Evolutionary conservation across 2,797 vertebrate genomes (phyloP).

Genomic region (Chelon labrosus): DNA sequence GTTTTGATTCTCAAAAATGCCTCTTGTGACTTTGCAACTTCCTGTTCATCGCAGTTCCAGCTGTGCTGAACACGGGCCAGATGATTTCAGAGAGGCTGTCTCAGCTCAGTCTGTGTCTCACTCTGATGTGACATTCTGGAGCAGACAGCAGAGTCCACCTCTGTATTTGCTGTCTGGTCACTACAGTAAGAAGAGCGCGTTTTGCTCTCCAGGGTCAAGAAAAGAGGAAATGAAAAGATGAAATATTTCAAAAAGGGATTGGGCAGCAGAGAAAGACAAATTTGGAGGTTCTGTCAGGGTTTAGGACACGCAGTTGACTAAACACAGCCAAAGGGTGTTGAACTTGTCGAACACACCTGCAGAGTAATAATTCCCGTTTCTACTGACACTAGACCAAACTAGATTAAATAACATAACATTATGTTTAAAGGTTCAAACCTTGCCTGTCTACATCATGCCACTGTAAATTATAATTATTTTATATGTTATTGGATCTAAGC

Average conservation of each 20-base stretch:
- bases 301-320: not conserved
- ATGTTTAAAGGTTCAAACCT: not conserved
- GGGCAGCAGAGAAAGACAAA: not conserved
- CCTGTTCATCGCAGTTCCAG: constrained; percentile 54
- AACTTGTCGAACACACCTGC: not conserved
- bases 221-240: constrained; percentile 39
- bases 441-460: not conserved
- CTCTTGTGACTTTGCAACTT: constrained; percentile 56
- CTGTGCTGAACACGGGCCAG: constrained; percentile 64
- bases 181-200: constrained; percentile 18
- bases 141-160: constrained; percentile 55
- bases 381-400: not conserved
- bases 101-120: constrained; percentile 70
- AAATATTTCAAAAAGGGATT: constrained; percentile 10
- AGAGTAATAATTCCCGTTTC: not conserved
- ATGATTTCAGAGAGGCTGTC: constrained; percentile 55
- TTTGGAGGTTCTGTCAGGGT: not conserved
- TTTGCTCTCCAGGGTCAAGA: constrained; percentile 44
- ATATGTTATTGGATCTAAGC: not conserved
- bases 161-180: constrained; percentile 73
- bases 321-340: not conserved
- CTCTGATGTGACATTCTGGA: constrained; percentile 76
- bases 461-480: not conserved
- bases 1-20: constrained; percentile 38
- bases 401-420: not conserved